Base-by-base conservation (phyloP, 2,113 vertebrate species). In the Ovis aries region DNA sequence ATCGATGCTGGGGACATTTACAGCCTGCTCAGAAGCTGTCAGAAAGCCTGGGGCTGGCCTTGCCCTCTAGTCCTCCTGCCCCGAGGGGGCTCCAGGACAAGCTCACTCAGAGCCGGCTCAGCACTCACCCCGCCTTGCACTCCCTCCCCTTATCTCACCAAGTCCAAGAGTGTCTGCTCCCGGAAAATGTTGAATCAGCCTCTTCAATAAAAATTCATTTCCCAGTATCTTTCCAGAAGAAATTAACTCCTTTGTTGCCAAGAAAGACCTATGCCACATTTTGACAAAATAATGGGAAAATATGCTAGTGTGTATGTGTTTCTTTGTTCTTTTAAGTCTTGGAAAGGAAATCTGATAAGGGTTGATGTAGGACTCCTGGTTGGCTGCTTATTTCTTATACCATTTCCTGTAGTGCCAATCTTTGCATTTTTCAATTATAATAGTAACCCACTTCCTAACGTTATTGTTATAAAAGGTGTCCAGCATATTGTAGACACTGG, bases 111-210 rank as follows among this genome's bases (percentile, higher is more conserved):
- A 88, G 97, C 90, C 15, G 43, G 40, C 59, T 36, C 19, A 50
- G 50, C 36, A 57, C 91, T 89, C 86, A 92, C 60, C 78, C 25
- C 52, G 59, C 91, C 88, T 96, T 43, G 45, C 33, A 29, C 88
- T 94, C 95, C 50, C 91, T 97, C 80, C 64, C 19, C 83, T 94
- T 94, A 86, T 94, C 88, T 97, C 95, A 94, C 86, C 43, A 83
- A 98, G 98, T 94, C 96, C 94, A 94, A 97, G 88, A 91, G 85
- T 93, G 55, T 97, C 96, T 62, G 94, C 48, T 31, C 97, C 52
- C 7, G 96, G 90, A 85, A 91, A 91, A 98, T 36, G 31, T n/a
- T 74, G 77, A 88, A 95, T 93, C 90, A 96, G 82, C 27, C 27
- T 88, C 60, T 90, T 80, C 45, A 91, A 45, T 84, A 98, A 97